Conservation (phyloP, 2,888 invertebrate genomes). For the Spisula solida region DNA sequence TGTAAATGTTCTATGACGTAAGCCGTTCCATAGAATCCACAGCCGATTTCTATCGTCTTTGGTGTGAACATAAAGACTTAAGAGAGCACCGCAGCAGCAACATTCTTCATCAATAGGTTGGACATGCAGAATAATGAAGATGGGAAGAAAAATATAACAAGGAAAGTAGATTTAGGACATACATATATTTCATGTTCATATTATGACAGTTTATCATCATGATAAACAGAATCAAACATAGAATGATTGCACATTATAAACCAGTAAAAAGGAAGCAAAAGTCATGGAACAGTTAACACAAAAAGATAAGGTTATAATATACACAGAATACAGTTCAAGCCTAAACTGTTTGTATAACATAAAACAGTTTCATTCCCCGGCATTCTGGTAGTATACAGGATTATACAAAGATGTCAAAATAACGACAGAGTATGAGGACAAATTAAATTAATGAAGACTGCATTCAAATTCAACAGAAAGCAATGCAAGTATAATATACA, state of each 20-base stretch:
- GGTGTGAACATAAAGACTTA: too few relatives aligned
- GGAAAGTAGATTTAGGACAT: slow-evolving; percentile 21
- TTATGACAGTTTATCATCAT: neutral
- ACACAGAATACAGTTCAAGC: neutral
- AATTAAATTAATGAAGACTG: too few relatives aligned
- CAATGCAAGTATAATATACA: too few relatives aligned
- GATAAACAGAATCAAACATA: neutral
- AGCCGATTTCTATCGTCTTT: too few relatives aligned
- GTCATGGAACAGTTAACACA: neutral
- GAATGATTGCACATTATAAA: slow-evolving; percentile 9
- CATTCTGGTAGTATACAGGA: neutral
- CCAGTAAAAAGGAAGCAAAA: neutral
- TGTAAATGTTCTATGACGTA: too few relatives aligned
- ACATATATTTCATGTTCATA: slow-evolving; percentile 35
- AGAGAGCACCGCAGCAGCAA: too few relatives aligned
- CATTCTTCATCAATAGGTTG: neutral
- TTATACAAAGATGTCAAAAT: neutral
- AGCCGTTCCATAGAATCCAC: too few relatives aligned
- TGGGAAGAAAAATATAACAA: slow-evolving; percentile 27
- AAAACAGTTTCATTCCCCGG: too few relatives aligned
- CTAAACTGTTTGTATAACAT: neutral
- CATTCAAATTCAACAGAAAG: too few relatives aligned
- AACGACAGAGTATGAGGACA: too few relatives aligned
- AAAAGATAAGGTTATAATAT: neutral
- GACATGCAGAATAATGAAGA: neutral